These are phyloP conservation scores for Nineta flava DNA, from an alignment of 2,888 invertebrate genomes.

Conservation along the genomic window DNA sequence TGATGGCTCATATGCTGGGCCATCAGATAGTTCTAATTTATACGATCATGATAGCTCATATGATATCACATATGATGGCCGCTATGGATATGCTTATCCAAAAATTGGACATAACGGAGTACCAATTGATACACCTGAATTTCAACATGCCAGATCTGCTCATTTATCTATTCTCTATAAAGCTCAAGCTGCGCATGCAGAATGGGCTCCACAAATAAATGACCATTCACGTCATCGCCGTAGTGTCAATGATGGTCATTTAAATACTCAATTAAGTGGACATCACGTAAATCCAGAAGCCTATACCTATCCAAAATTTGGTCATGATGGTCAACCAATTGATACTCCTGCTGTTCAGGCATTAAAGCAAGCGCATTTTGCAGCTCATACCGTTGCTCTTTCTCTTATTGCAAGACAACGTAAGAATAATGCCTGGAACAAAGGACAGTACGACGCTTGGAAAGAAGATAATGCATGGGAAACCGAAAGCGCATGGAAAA, in stretches of 20 bases:
- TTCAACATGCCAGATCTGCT: not conserved
- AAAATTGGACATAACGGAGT: slow-evolving; percentile 5
- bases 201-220: not conserved
- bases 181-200: not conserved
- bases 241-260: too few relatives aligned
- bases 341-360: slow-evolving; percentile 9
- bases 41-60: not conserved
- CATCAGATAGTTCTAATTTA: not conserved
- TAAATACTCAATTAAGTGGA: too few relatives aligned
- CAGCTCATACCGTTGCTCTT: slow-evolving; percentile 6
- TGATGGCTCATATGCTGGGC: not conserved
- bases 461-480: not conserved
- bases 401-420: not conserved
- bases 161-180: slow-evolving; percentile 1
- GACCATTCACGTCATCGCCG: not conserved
- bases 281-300: too few relatives aligned
- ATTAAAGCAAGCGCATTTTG: slow-evolving; percentile 7
- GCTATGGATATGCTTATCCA: not conserved
- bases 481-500: too few relatives aligned
- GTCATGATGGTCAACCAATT: slow-evolving; percentile 5
- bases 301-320: not conserved
- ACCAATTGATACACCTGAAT: slow-evolving; percentile 5
- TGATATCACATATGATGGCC: not conserved
- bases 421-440: not conserved
- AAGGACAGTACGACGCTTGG: not conserved